phyloP scores from a whole-genome alignment of 2,797 vertebrate genomes.

The Gallirallus australis region DNA sequence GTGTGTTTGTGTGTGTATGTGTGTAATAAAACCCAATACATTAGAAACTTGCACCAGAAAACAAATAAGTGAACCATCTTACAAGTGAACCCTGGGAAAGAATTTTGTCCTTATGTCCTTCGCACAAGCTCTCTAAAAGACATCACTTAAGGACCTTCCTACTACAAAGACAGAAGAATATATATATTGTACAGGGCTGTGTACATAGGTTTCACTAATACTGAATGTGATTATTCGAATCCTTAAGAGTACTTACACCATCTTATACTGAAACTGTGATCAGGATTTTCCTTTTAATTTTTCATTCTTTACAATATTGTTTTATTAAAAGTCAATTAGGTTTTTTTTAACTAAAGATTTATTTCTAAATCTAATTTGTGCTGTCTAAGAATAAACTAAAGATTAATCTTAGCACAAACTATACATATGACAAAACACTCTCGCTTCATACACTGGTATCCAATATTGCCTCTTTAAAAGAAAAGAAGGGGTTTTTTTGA shows the following conservation, averaged over 20 bases:
- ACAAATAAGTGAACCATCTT: neutral
- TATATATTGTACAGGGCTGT: neutral
- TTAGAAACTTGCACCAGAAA: neutral
- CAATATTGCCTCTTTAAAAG: neutral
- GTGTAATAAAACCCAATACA: neutral
- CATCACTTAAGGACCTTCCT: fast-evolving
- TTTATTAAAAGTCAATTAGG: neutral
- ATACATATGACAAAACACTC: neutral
- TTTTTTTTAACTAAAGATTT: neutral
- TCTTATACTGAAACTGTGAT: neutral
- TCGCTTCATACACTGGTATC: neutral
- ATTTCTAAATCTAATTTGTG: neutral
- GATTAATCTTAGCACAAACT: neutral
- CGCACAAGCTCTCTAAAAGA: neutral
- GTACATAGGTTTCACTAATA: neutral
- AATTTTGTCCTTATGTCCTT: neutral
- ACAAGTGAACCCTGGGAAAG: neutral
- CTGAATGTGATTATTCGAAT: neutral
- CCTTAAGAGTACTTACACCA: neutral
- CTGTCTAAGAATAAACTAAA: too few species aligned
- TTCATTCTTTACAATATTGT: neutral
- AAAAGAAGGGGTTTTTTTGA: neutral
- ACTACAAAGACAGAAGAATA: neutral
- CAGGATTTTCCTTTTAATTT: neutral
- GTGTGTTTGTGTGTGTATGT: too few species aligned